A percentile compares a stretch with the other conserved stretches of the same genome.
Conservation (phyloP, 2,797 vertebrate species). For the Lagodon rhomboides region DNA sequence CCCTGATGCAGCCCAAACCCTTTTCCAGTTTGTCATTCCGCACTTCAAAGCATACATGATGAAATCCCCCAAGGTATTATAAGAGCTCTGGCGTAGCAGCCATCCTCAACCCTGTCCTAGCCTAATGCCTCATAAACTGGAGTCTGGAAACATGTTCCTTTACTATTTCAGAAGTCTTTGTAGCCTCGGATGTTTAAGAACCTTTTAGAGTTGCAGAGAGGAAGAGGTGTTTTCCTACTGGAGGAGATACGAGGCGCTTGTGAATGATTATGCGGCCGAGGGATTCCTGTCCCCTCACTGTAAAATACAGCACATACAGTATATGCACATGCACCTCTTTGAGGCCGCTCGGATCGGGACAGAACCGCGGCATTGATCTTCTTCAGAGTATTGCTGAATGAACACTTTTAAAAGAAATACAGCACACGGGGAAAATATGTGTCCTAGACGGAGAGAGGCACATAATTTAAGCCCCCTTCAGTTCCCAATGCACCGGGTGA, state of each 20-base stretch:
- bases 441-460: slow-evolving; percentile 48
- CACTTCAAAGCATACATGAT: slow-evolving; percentile 87
- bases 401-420: slow-evolving; percentile 41
- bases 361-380: slow-evolving; percentile 33
- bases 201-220: slow-evolving; percentile 60
- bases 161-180: slow-evolving; percentile 68
- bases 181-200: slow-evolving; percentile 65
- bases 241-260: slow-evolving; percentile 50
- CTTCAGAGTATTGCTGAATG: slow-evolving; percentile 52
- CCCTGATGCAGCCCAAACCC: slow-evolving; percentile 74
- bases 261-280: slow-evolving; percentile 52
- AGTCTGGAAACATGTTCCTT: slow-evolving; percentile 74
- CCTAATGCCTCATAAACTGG: slow-evolving; percentile 80
- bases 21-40: slow-evolving; percentile 80
- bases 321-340: slow-evolving; percentile 14
- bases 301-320: slow-evolving; percentile 50
- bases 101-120: slow-evolving; percentile 71
- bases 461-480: slow-evolving; percentile 49
- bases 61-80: slow-evolving; percentile 84
- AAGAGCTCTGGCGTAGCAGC: slow-evolving; percentile 76
- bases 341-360: slow-evolving; percentile 41
- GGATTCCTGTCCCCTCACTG: slow-evolving; percentile 38
- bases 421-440: slow-evolving; percentile 47
- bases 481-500: slow-evolving; percentile 35
- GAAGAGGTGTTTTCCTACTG: slow-evolving; percentile 48